Evolutionary conservation across 2,888 invertebrate species (phyloP).

Genomic region (Ptychoptera contaminata): DNA sequence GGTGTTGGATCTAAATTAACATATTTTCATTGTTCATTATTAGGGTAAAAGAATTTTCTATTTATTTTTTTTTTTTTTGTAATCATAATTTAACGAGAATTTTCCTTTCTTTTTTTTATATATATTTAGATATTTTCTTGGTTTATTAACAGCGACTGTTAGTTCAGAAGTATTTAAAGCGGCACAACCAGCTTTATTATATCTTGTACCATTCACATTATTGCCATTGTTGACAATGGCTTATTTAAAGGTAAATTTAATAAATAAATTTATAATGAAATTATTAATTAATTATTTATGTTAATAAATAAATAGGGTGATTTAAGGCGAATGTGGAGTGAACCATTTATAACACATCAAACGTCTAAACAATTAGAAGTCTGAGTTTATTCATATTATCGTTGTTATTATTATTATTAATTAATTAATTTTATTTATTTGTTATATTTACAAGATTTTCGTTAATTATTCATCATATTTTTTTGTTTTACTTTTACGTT

Average conservation of each 20-base stretch:
- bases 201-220: constrained; percentile 94
- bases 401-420: too few relatives aligned
- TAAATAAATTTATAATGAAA: background rate
- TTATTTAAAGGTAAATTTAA: constrained; percentile 67
- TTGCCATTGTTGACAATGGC: constrained; percentile 95
- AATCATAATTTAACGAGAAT: background rate
- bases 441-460: too few relatives aligned
- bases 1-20: constrained; percentile 53
- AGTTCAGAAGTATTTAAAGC: constrained; percentile 97
- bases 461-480: too few relatives aligned
- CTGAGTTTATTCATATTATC: constrained; percentile 32
- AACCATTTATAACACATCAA: constrained; percentile 75
- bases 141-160: constrained; percentile 89
- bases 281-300: background rate
- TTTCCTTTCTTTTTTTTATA: constrained; percentile 1
- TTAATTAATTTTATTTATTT: too few relatives aligned
- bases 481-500: too few relatives aligned
- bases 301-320: constrained; percentile 55
- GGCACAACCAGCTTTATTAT: constrained; percentile 91
- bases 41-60: constrained; percentile 41
- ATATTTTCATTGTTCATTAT: constrained; percentile 96
- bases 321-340: constrained; percentile 94
- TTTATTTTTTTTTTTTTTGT: background rate
- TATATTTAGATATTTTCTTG: constrained; percentile 61
- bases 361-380: constrained; percentile 70